Base-by-base conservation (phyloP, 2,797 vertebrate genomes). In the Labeo calbasu region DNA sequence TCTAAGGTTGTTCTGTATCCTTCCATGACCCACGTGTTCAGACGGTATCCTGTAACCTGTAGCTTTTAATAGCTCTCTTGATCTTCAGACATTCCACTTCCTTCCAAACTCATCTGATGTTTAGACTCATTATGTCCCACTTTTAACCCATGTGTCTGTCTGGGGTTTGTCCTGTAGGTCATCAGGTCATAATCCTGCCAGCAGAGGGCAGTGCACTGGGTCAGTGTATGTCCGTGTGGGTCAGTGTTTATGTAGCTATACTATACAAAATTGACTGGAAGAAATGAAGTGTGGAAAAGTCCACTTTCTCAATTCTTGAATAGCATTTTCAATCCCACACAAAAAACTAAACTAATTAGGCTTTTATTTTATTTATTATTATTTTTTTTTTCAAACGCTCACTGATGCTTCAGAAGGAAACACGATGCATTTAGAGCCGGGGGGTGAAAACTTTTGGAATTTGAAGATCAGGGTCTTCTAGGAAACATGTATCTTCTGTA, bases 171-270 rank as follows among this genome's bases (percentile, higher is more conserved):
- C 61, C 43, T 86, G 43, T 61, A 76, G 70, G 83, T 65, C 83
- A 82, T n/a, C 73, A 69, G 79, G 79, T 89, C 85, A 70, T 57
- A 81, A 71, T 65, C 17, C 65, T 55, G 40, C 88, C 90, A 89
- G 77, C 73, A 90, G 90, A 81, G 84, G 89, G 88, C 85, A 86
- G 61, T 70, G 66, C 59, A 23, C 32, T n/a, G 63, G 57, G 43
- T 70, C 65, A 43, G 50, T 61, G 28, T 32, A 32, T 32, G 12
- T 73, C 11, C 43, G 71, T 13, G 4, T 77, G 55, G 55, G 55
- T 48, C 46, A 50, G 12, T 13, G 17, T 28, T 53, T 73, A 40
- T 7, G 73, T 71, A 57, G 40, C 28, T 82, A 9, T 51, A 17
- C 69, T 63, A 63, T 43, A 57, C 51, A 23, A 43, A 36, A 57